phyloP scores from a whole-genome alignment of 2,113 vertebrate species.

The Baryphthengus martii region DNA sequence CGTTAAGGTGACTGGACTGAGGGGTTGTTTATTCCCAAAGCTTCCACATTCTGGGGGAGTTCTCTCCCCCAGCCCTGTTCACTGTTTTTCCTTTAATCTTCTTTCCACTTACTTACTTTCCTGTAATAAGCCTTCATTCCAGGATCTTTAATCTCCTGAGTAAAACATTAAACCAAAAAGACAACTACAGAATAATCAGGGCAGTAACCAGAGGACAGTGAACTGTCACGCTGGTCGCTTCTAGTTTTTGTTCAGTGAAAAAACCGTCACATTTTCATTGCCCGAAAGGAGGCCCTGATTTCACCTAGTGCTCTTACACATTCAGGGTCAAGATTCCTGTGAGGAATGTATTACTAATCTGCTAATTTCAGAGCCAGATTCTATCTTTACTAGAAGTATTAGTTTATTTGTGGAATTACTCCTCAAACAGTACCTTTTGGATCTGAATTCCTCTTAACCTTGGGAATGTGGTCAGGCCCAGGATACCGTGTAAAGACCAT shows the following conservation, averaged over 20 bases:
- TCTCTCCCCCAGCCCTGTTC: not conserved
- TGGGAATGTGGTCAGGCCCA: not conserved
- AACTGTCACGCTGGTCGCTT: not conserved
- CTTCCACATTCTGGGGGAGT: not conserved
- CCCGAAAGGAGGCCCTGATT: not conserved
- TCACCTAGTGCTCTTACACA: not conserved
- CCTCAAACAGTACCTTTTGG: not conserved
- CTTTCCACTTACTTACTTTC: not conserved
- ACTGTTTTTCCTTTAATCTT: not conserved
- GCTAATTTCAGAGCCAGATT: not conserved
- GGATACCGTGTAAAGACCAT: not conserved
- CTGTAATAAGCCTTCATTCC: not conserved
- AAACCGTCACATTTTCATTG: not conserved
- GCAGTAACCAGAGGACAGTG: not conserved
- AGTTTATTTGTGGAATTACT: not conserved
- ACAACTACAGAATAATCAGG: not conserved
- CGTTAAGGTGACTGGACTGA: not conserved
- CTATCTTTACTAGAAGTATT: not conserved
- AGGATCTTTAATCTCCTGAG: not conserved
- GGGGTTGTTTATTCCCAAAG: not conserved
- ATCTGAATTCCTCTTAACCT: not conserved
- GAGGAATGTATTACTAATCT: not conserved
- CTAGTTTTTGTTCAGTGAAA: not conserved
- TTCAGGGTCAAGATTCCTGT: not conserved
- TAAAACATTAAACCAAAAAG: not conserved